Conservation (phyloP, 2,797 vertebrate genomes). For the Leuciscus waleckii region DNA sequence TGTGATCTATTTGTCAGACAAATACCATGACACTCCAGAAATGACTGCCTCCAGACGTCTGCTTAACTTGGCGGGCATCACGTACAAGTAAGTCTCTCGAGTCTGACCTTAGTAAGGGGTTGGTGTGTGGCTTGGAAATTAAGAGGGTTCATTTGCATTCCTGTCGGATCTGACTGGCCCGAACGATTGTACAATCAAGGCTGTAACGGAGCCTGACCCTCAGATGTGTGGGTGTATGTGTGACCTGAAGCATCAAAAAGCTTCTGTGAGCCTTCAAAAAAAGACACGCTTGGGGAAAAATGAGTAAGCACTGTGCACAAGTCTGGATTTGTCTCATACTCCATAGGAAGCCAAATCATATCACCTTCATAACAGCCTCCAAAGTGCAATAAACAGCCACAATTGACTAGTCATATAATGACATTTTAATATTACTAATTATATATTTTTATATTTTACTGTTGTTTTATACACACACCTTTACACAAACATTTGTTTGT, state of each 20-base stretch:
- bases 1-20: slow-evolving; percentile 93
- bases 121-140: slow-evolving; percentile 4
- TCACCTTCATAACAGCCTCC: background rate
- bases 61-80: slow-evolving; percentile 83
- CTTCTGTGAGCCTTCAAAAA: slow-evolving; percentile 16
- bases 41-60: slow-evolving; percentile 85
- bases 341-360: background rate
- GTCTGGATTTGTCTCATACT: background rate
- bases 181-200: slow-evolving; percentile 24
- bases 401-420: background rate
- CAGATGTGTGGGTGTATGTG: slow-evolving; percentile 34
- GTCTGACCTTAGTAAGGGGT: slow-evolving; percentile 13
- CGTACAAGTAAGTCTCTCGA: slow-evolving; percentile 78
- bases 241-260: slow-evolving; percentile 40
- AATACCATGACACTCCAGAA: slow-evolving; percentile 84
- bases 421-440: background rate
- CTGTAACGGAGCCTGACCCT: slow-evolving; percentile 21
- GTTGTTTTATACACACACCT: background rate
- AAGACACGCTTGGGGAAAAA: background rate
- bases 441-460: background rate
- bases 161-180: background rate
- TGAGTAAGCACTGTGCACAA: slow-evolving; percentile 20
- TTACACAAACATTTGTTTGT: background rate
- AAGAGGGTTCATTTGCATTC: slow-evolving; percentile 40
- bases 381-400: background rate